These are phyloP conservation scores for Cylloceria caligata DNA, from an alignment of 2,888 invertebrate genomes.

Conservation along the genomic window DNA sequence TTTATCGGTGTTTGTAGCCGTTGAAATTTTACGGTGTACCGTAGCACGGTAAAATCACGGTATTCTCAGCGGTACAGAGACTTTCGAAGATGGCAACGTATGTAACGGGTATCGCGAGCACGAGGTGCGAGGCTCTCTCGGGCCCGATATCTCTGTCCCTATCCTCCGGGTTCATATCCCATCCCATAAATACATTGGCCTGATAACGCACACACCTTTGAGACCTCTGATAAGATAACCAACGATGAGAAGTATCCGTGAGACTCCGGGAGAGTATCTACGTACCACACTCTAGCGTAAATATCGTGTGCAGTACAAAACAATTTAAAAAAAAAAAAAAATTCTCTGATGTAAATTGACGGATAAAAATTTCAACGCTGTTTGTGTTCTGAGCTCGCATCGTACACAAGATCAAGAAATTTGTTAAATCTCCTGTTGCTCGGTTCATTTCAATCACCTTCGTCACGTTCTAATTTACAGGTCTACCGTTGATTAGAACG, in stretches of 20 bases:
- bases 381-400: slow-evolving; percentile 9
- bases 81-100: slow-evolving; percentile 45
- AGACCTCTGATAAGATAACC: slow-evolving; percentile 78
- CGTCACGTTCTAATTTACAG: slow-evolving; percentile 51
- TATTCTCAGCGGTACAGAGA: slow-evolving; percentile 3
- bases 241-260: slow-evolving; percentile 65
- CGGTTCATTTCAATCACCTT: not conserved
- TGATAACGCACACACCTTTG: slow-evolving; percentile 76
- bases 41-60: slow-evolving; percentile 23
- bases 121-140: slow-evolving; percentile 54
- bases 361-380: slow-evolving; percentile 9
- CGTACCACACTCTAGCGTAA: slow-evolving; percentile 42
- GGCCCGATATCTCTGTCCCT: slow-evolving; percentile 60
- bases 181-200: slow-evolving; percentile 80
- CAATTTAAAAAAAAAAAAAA: slow-evolving; percentile 24
- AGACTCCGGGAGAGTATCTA: slow-evolving; percentile 63
- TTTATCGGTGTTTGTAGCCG: not conserved
- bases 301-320: slow-evolving; percentile 59
- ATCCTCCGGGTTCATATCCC: slow-evolving; percentile 75
- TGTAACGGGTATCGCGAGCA: slow-evolving; percentile 43
- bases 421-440: not conserved
- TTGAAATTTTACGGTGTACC: slow-evolving; percentile 12
- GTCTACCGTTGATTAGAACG: slow-evolving; percentile 50
- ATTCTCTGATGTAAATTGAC: no score
- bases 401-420: no score